Conservation (phyloP, 2,888 invertebrate genomes). For the Chironomus riparius region DNA sequence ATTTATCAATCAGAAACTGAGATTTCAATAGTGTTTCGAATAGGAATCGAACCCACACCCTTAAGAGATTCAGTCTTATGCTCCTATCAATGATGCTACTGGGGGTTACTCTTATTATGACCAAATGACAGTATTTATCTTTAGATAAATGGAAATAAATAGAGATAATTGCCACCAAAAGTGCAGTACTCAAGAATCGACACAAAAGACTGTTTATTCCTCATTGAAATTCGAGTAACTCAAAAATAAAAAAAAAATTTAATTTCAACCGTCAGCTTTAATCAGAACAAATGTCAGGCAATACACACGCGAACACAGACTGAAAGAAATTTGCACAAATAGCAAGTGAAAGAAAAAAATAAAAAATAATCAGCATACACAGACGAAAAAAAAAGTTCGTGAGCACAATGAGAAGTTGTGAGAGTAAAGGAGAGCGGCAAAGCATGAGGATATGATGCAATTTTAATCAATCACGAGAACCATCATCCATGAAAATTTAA, state of each 20-base stretch:
- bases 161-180: no score
- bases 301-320: background rate
- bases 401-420: background rate
- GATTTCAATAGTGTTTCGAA: no score
- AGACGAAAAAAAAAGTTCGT: background rate
- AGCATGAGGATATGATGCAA: background rate
- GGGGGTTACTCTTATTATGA: no score
- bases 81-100: no score
- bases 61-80: no score
- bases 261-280: background rate
- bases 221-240: background rate
- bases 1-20: no score
- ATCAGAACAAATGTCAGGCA: background rate
- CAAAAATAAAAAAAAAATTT: background rate
- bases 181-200: no score
- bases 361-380: background rate
- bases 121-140: no score
- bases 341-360: background rate
- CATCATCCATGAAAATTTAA: conserved; percentile 3
- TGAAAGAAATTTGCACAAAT: background rate
- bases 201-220: no score
- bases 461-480: background rate
- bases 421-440: background rate
- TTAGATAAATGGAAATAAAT: no score
- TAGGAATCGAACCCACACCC: no score